phyloP scores from a whole-genome alignment of 35 echinoderm and acorn worm genomes.

The Ptychodera flava region DNA sequence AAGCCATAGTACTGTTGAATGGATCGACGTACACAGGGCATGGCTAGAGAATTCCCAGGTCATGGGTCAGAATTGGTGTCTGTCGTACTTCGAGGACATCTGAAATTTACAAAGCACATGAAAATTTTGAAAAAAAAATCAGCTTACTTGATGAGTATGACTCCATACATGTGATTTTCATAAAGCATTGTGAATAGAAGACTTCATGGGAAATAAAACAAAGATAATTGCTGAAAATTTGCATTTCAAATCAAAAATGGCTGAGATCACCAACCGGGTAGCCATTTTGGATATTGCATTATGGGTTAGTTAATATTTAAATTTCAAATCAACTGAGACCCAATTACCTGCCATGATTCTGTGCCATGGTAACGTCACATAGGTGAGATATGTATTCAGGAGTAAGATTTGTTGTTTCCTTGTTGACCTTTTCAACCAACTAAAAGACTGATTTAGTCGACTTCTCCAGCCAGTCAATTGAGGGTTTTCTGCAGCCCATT shows the following conservation, averaged over 20 bases:
- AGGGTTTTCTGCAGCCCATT: background rate
- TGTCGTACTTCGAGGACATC: background rate
- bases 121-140: too few species aligned
- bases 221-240: too few species aligned
- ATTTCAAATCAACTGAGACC: too few species aligned
- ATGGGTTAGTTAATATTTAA: too few species aligned
- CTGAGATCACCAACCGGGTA: too few species aligned
- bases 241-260: too few species aligned
- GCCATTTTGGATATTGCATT: too few species aligned
- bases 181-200: too few species aligned
- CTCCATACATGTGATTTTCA: too few species aligned
- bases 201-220: too few species aligned
- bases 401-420: background rate
- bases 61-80: background rate
- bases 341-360: background rate
- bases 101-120: too few species aligned
- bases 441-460: background rate
- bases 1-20: background rate
- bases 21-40: background rate
- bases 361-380: background rate
- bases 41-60: background rate
- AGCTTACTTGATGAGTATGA: too few species aligned
- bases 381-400: background rate
- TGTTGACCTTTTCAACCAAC: background rate
- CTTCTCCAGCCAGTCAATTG: background rate